Base-by-base conservation (phyloP, 2,888 invertebrate species). In the Stenichneumon culpator region DNA sequence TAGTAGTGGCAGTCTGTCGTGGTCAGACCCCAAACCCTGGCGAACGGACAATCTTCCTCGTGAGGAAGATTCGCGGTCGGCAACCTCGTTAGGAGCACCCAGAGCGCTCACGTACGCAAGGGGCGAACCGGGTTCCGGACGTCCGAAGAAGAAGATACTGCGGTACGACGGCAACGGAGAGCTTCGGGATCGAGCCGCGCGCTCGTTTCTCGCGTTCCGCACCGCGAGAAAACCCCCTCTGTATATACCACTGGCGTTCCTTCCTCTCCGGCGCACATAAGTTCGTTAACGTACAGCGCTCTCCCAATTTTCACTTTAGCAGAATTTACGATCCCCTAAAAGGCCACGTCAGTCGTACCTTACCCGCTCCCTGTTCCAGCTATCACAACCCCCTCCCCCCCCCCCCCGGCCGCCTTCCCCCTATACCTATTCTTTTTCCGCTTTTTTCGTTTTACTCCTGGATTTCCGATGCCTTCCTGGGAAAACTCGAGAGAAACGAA, bases 241-340 rank as follows among this genome's bases (percentile, higher is more conserved):
- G 63, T 63, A 63, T 32, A 54, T 19, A 54, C 19, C 19, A 63
- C 16, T 6, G 28, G 5, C 32, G 28, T 63, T 63, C 28, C 63
- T 28, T 32, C 81, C 75, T 69, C 65, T 67, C 65, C 84, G 87
- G 84, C 79, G 82, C 91, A 90, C 91, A 91, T 92, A 91, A 92
- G 92, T 92, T 92, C 91, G 91, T 92, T 92, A 86, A 92, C 90
- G 90, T 90, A 89, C 90, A 89, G 89, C 77, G 72, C 79, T 84
- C 86, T 83, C 90, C 92, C 91, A 92, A 92, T 92, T 92, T 92
- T 90, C 91, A 90, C 92, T 90, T 91, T 90, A 91, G 90, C 90
- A 91, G 90, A 91, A 92, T 92, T 92, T 92, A 92, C 91, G 92
- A 91, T 88, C 90, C 83, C 88, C 92, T 91, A 91, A 92, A 92